Evolutionary conservation across 1,140 invertebrate genomes (phyloP).

Genomic region (Drosophila mayri): DNA sequence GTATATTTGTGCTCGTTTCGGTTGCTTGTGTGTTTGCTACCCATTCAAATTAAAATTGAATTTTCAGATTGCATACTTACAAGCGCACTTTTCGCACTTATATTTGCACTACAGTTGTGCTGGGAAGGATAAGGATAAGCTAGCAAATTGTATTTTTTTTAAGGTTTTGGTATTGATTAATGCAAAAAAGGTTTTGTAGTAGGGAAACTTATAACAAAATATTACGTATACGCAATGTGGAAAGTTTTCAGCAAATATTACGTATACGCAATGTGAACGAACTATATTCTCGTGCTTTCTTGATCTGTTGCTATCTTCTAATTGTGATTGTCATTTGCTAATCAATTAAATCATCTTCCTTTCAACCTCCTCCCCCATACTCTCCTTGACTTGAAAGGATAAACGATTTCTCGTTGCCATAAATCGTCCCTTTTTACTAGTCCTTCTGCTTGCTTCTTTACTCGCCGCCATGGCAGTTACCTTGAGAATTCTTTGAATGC

Average conservation of each 20-base stretch:
- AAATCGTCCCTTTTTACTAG: not conserved
- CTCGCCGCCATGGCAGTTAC: not conserved
- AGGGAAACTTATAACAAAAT: not conserved
- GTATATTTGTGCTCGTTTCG: conserved; percentile 11
- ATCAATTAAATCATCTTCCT: no score
- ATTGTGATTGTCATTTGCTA: no score
- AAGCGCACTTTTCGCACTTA: conserved; percentile 15
- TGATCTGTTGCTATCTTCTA: no score
- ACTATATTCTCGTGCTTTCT: no score
- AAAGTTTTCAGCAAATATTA: not conserved
- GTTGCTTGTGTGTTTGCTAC: conserved; percentile 32
- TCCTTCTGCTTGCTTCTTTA: not conserved
- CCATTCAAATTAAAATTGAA: conserved; percentile 61
- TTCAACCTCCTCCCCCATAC: no score
- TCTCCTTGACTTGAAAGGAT: no score
- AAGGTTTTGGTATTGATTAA: not conserved
- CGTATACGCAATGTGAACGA: not conserved
- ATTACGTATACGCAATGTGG: not conserved
- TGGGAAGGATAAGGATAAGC: not conserved
- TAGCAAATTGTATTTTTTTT: not conserved
- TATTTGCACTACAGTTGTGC: conserved; percentile 23
- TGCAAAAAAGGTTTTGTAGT: not conserved
- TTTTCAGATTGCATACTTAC: conserved; percentile 37
- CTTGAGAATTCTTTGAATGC: no score
- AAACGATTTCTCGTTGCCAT: no score